Evolutionary conservation across 35 echinoderm and acorn worm genomes (phyloP).

Genomic region (Stichopus chloronotus): DNA sequence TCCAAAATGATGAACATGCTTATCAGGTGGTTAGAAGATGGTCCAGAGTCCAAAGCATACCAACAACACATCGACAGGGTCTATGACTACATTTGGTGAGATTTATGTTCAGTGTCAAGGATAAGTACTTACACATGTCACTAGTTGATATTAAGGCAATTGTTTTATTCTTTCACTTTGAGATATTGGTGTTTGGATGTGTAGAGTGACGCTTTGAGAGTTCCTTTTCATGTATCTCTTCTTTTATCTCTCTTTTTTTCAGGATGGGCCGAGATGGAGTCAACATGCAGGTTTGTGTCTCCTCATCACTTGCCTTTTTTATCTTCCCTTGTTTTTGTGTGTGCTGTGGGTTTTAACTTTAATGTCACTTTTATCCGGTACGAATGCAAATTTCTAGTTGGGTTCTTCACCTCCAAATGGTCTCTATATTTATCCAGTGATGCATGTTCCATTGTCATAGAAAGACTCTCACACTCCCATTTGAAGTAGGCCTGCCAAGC

Average conservation of each 20-base stretch:
- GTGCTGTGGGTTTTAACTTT: too few relatives aligned
- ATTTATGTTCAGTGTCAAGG: not conserved
- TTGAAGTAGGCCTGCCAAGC: too few relatives aligned
- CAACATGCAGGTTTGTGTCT: slow-evolving; percentile 85
- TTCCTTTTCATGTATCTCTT: not conserved
- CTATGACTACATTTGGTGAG: slow-evolving; percentile 88
- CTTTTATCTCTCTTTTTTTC: slow-evolving; percentile 32
- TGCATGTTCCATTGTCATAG: too few relatives aligned
- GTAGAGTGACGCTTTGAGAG: too few relatives aligned
- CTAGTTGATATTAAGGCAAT: not conserved
- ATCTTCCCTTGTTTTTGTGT: too few relatives aligned
- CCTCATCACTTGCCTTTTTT: too few relatives aligned
- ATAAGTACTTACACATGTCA: not conserved
- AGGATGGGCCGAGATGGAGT: slow-evolving; percentile 97
- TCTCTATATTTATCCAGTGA: too few relatives aligned
- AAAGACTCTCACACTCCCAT: too few relatives aligned
- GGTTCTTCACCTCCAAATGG: too few relatives aligned
- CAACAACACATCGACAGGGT: slow-evolving; percentile 77
- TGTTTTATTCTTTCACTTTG: not conserved
- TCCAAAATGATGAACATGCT: slow-evolving; percentile 98
- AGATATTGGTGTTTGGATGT: not conserved
- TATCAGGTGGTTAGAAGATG: slow-evolving; percentile 82
- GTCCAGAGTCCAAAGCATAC: slow-evolving; percentile 78
- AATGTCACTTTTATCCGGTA: too few relatives aligned
- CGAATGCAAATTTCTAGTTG: too few relatives aligned